Conservation (phyloP, 2,113 vertebrate genomes). For the Prunella fulvescens region DNA sequence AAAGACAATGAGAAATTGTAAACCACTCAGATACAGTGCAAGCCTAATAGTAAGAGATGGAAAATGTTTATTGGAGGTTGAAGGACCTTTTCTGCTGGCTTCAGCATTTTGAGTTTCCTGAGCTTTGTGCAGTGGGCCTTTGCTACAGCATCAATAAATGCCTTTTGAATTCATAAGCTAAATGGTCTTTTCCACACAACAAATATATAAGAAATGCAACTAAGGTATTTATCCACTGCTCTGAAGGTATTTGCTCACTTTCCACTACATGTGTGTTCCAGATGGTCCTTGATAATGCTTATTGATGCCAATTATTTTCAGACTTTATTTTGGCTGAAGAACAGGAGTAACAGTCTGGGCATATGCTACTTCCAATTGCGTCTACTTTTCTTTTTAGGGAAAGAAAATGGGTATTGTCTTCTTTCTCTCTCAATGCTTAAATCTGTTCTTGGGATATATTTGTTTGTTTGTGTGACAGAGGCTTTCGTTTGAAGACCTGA, state of each 20-base stretch:
- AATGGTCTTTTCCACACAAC: not conserved
- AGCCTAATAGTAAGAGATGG: not conserved
- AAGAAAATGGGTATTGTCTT: not conserved
- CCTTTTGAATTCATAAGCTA: not conserved
- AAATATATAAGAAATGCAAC: not conserved
- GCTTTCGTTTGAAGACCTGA: not conserved
- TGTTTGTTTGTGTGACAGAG: not conserved
- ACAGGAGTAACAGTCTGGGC: not conserved
- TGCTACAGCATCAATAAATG: not conserved
- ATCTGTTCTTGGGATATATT: not conserved
- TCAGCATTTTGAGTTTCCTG: not conserved
- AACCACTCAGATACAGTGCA: not conserved
- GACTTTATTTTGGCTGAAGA: slow-evolving; percentile 22
- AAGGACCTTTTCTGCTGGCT: not conserved
- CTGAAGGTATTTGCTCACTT: not conserved
- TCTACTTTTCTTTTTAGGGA: not conserved
- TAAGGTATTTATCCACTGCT: not conserved
- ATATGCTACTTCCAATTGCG: not conserved
- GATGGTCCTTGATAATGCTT: slow-evolving; percentile 5
- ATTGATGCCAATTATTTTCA: slow-evolving; percentile 14
- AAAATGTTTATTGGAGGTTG: not conserved
- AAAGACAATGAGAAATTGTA: not conserved
- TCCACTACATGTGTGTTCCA: not conserved
- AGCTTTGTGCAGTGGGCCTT: not conserved
- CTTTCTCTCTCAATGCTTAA: not conserved